A percentile compares a stretch with the other conserved stretches of the same genome.
phyloP scores from a whole-genome alignment of 2,888 invertebrate genomes.

The Opisthograptis luteolata region DNA sequence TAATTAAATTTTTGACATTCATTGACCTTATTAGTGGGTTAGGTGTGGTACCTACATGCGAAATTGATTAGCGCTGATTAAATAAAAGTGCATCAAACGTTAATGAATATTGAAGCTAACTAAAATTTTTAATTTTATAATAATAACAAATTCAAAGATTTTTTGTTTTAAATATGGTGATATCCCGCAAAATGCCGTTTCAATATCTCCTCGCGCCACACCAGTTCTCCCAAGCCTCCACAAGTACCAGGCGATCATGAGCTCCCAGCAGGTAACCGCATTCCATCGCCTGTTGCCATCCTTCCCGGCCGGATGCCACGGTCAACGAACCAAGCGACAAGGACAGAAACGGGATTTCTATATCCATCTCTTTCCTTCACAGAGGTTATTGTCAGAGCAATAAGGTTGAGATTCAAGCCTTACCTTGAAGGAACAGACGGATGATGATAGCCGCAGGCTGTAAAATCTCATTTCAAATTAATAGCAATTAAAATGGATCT shows the following conservation, averaged over 20 bases:
- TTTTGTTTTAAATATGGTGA: too few species aligned
- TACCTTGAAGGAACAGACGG: slow-evolving; percentile 43
- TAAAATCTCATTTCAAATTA: slow-evolving; percentile 42
- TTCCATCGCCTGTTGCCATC: slow-evolving; percentile 61
- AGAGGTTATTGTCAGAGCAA: not conserved
- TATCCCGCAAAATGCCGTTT: slow-evolving; percentile 7
- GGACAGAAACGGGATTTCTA: slow-evolving; percentile 69
- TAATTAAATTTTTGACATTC: too few species aligned
- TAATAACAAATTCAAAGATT: too few species aligned
- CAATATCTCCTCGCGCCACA: slow-evolving; percentile 47
- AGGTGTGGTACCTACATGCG: too few species aligned
- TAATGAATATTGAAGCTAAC: too few species aligned
- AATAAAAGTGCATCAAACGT: too few species aligned
- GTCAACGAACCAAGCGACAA: slow-evolving; percentile 67
- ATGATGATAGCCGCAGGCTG: slow-evolving; percentile 52
- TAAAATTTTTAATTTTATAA: too few species aligned
- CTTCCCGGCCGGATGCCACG: slow-evolving; percentile 60
- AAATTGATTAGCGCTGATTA: too few species aligned
- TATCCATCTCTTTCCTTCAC: slow-evolving; percentile 47
- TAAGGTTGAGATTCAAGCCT: slow-evolving; percentile 36
- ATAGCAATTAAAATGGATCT: slow-evolving; percentile 35
- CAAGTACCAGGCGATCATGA: slow-evolving; percentile 59
- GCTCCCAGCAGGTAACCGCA: slow-evolving; percentile 54
- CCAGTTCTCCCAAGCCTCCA: slow-evolving; percentile 68
- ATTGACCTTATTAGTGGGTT: too few species aligned